These are phyloP conservation scores for Coregonus ussuriensis DNA, from an alignment of 2,797 vertebrate species.

Conservation along the genomic window DNA sequence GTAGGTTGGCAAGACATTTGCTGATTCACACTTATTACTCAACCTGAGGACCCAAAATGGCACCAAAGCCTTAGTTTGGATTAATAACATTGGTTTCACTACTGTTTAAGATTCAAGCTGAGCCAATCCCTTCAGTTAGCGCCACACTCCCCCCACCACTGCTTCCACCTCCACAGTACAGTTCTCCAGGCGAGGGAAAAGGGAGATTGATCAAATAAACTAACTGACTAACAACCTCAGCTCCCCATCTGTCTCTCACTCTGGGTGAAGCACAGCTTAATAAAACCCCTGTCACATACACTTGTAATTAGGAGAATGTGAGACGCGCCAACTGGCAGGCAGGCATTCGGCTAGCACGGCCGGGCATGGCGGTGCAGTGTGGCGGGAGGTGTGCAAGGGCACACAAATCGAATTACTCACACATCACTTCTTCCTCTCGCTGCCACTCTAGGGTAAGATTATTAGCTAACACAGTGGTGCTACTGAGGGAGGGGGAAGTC, in stretches of 20 bases:
- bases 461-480: background rate
- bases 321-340: slow-evolving; percentile 20
- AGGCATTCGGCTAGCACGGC: slow-evolving; percentile 15
- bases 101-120: background rate
- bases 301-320: slow-evolving; percentile 38
- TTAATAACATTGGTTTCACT: background rate
- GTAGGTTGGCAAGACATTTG: background rate
- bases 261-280: slow-evolving; percentile 15
- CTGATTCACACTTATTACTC: too few species aligned
- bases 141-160: background rate
- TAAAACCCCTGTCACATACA: slow-evolving; percentile 29
- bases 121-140: background rate
- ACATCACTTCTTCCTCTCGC: slow-evolving; percentile 12
- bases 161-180: background rate
- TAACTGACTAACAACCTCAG: slow-evolving; percentile 6
- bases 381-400: slow-evolving; percentile 7
- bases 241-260: slow-evolving; percentile 7
- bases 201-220: slow-evolving; percentile 5
- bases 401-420: slow-evolving; percentile 16
- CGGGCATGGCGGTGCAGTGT: slow-evolving; percentile 11
- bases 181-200: slow-evolving; percentile 2
- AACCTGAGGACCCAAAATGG: background rate
- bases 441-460: slow-evolving; percentile 2
- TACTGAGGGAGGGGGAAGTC: background rate
- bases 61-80: background rate